phyloP scores from a whole-genome alignment of 2,797 vertebrate species.

The Sebastes hubbsi region DNA sequence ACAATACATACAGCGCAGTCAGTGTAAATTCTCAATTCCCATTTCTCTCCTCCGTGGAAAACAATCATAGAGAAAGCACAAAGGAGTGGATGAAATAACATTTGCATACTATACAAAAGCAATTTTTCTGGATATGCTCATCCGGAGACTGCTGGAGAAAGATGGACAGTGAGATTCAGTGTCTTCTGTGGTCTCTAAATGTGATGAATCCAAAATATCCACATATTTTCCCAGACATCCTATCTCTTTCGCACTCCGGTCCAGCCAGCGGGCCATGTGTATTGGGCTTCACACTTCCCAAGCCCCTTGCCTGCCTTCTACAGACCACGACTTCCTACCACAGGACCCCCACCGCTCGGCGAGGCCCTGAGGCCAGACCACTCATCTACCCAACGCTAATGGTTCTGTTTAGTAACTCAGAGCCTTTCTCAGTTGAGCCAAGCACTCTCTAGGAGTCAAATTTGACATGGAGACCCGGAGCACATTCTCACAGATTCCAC shows the following conservation, averaged over 20 bases:
- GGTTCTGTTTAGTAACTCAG: conserved; percentile 66
- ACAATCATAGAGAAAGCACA: conserved; percentile 15
- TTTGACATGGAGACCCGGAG: conserved; percentile 48
- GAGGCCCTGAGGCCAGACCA: conserved; percentile 58
- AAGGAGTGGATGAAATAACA: conserved; percentile 48
- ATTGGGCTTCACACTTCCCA: conserved; percentile 69
- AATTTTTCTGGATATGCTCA: conserved; percentile 35
- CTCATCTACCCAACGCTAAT: conserved; percentile 61
- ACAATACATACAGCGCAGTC: background rate
- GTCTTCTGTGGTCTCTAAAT: conserved; percentile 61
- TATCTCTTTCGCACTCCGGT: conserved; percentile 56
- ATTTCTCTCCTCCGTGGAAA: conserved; percentile 16
- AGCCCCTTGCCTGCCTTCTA: conserved; percentile 52
- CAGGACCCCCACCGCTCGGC: conserved; percentile 63
- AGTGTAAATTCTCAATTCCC: background rate
- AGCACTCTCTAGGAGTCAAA: conserved; percentile 59
- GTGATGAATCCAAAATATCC: conserved; percentile 64
- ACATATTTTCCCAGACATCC: conserved; percentile 71
- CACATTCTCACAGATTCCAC: conserved; percentile 58
- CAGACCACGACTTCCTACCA: conserved; percentile 74
- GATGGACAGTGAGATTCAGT: conserved; percentile 53
- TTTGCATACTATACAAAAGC: conserved; percentile 41
- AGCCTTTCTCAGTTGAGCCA: conserved; percentile 49
- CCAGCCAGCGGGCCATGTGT: conserved; percentile 66
- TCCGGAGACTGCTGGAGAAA: conserved; percentile 43